Evolutionary conservation across 2,888 invertebrate genomes (phyloP), one percentile per base, ranked within the genome.

Genomic region (Serripes groenlandicus): DNA sequence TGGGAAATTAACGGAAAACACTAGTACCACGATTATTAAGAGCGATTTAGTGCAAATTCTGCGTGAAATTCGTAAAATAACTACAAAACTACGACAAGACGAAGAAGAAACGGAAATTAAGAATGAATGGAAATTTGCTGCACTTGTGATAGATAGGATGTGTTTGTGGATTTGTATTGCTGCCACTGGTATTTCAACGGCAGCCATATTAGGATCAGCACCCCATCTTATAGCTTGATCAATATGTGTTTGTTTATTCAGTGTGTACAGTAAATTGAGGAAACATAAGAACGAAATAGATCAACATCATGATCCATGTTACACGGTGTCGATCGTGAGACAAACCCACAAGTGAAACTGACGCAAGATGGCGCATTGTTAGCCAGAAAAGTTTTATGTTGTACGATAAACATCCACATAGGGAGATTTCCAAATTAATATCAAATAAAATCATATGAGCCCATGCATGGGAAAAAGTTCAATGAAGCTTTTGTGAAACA

Each of bases 41-140:
- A 83, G 98, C 95, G 98, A 99, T 96, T 96, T 99, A 95, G 97
- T 97, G 93, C 96, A 97, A 95, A 99, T 99, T 95, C 96, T 99
- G 93, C 98, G 98, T 96, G 99, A 99, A 96, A 96, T 99, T 91
- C 97, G 97, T 95, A 97, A 97, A 96, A 98, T 98, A 95, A 98
- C 98, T 93, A 97, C 97, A 96, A 97, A 98, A 96, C 96, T 99
- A 96, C 97, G 98, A 95, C 97, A 97, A 95, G 98, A 98, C 95
- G 99, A 99, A 95, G 97, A 98, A 95, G 97, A 97, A 94, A 97
- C 97, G 95, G 98, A 98, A 95, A 96, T 98, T 90, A 98, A 98
- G 92, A 98, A 97, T 95, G 99, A 99, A 95, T 99, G 99, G 99
- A 98, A 98, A 95, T 99, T 99, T 95, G 99, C 99, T 78, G 99